Percentiles rank a stretch among this genome's conserved stretches.
Evolutionary conservation across 2,797 vertebrate species (phyloP).

Genomic region (Iguana delicatissima): DNA sequence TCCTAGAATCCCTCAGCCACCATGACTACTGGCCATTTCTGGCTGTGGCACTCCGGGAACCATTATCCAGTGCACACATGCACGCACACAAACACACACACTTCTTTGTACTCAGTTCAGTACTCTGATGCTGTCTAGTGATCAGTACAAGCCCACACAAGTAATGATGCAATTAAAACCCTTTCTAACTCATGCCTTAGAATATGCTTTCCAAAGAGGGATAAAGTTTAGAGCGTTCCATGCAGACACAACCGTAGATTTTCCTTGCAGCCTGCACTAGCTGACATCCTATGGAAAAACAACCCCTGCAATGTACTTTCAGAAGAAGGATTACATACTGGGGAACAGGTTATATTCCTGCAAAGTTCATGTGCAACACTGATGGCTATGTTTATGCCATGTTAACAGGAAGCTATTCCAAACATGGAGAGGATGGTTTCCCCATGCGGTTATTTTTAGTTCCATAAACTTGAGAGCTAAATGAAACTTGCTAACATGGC

Average conservation of each 20-base stretch:
- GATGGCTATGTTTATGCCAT: background rate
- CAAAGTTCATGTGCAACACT: background rate
- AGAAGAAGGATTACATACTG: background rate
- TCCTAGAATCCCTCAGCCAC: too few species aligned
- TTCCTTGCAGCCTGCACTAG: background rate
- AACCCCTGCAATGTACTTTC: background rate
- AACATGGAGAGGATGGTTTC: background rate
- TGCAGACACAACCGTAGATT: background rate
- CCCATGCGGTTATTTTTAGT: background rate
- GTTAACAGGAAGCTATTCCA: background rate
- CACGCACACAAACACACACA: too few species aligned
- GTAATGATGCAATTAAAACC: background rate
- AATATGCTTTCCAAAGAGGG: background rate
- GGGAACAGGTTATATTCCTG: background rate
- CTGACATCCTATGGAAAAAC: background rate
- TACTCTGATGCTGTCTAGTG: background rate
- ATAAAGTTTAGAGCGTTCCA: background rate
- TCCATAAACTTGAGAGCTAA: background rate
- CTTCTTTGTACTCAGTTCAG: too few species aligned
- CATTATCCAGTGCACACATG: too few species aligned
- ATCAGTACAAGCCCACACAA: background rate
- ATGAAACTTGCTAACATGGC: background rate
- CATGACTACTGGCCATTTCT: too few species aligned
- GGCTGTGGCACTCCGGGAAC: too few species aligned
- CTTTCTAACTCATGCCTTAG: background rate